A percentile compares a stretch with the other conserved stretches of the same genome.
Conservation (phyloP, 2,113 vertebrate genomes). For the Verasper variegatus region DNA sequence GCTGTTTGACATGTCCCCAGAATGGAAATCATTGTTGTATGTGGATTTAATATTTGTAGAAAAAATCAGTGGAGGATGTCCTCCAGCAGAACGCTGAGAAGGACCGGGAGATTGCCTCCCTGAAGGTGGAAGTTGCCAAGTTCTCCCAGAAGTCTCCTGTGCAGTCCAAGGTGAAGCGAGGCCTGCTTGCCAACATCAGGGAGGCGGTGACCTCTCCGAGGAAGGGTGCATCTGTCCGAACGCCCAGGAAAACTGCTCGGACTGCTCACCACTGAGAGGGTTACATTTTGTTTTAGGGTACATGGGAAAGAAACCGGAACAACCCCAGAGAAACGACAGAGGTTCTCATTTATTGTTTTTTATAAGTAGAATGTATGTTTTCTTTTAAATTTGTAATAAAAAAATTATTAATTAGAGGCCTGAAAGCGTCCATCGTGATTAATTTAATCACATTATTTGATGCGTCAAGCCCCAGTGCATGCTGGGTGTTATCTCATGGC, state of each 20-base stretch:
- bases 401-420: background rate
- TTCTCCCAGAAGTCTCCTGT: conserved; percentile 65
- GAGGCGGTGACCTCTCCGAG: conserved; percentile 81
- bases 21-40: background rate
- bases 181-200: conserved; percentile 87
- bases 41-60: conserved; percentile 1
- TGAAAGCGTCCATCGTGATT: background rate
- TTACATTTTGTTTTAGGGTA: background rate
- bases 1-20: background rate
- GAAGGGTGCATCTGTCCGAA: conserved; percentile 58
- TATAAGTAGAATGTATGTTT: background rate
- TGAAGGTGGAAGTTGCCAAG: conserved; percentile 79
- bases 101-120: conserved; percentile 74
- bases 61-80: conserved; percentile 64
- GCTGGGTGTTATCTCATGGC: background rate
- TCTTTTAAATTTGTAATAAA: conserved; percentile 24
- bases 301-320: background rate
- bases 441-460: background rate
- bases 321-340: background rate
- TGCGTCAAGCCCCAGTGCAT: background rate
- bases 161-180: conserved; percentile 75
- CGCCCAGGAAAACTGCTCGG: conserved; percentile 60
- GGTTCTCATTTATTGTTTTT: background rate
- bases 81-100: conserved; percentile 74
- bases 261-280: conserved; percentile 42